Conservation (phyloP, 2,113 vertebrate genomes). For the Corynorhinus townsendii region DNA sequence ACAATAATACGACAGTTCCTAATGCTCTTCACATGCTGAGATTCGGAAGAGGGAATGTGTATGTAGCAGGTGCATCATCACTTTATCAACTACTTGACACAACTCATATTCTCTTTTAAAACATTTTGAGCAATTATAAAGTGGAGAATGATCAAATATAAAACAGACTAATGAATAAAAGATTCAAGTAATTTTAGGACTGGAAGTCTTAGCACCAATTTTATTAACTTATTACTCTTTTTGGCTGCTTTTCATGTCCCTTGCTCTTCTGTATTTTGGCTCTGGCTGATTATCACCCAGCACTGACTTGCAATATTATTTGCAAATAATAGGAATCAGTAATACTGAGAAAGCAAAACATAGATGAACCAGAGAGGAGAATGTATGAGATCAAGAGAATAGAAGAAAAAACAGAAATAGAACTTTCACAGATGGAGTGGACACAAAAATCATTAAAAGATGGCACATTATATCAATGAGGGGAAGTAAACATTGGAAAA, state of each 20-base stretch:
- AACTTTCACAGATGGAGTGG: background rate
- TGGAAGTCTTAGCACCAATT: background rate
- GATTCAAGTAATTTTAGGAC: background rate
- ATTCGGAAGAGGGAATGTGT: background rate
- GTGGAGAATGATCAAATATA: background rate
- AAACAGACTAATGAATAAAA: background rate
- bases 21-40: background rate
- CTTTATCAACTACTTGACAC: background rate
- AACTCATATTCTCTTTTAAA: background rate
- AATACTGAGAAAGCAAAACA: background rate
- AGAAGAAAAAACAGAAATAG: background rate
- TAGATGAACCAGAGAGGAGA: slow-evolving; percentile 13
- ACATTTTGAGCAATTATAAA: background rate
- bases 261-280: background rate
- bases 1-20: background rate
- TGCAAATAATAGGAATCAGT: background rate
- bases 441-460: background rate
- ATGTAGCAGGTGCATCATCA: background rate
- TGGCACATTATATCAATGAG: background rate
- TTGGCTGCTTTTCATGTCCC: background rate
- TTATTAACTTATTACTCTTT: background rate
- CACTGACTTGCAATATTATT: background rate
- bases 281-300: background rate
- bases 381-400: background rate
- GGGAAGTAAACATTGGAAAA: slow-evolving; percentile 5